Conservation (phyloP, 1,140 invertebrate genomes). For the Drosophila subpulchrella region DNA sequence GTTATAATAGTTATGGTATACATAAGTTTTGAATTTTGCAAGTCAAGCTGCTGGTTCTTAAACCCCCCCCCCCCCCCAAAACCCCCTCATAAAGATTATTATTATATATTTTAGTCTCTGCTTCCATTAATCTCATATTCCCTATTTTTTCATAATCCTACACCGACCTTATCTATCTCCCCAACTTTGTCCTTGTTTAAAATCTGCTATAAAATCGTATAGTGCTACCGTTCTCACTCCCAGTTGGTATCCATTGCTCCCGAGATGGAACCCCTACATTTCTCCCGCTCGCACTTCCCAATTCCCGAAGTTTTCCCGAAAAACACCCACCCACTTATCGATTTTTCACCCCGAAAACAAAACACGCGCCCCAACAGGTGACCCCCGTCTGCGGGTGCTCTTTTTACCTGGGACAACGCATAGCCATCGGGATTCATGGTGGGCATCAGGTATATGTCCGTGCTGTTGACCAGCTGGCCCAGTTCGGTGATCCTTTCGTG, state of each 20-base stretch:
- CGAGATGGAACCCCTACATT: background rate
- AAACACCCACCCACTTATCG: slow-evolving; percentile 38
- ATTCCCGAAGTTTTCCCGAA: background rate
- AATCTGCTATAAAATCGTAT: too few species aligned
- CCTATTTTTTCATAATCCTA: too few species aligned
- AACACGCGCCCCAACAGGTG: slow-evolving; percentile 57
- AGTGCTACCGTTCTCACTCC: background rate
- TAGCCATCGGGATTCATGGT: slow-evolving; percentile 97
- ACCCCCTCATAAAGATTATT: too few species aligned
- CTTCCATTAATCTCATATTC: too few species aligned
- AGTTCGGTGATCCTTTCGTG: slow-evolving; percentile 89
- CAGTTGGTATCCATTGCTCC: background rate
- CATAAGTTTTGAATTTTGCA: too few species aligned
- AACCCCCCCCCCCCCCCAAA: too few species aligned
- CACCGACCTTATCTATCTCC: too few species aligned
- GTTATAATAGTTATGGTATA: too few species aligned
- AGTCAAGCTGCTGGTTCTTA: too few species aligned
- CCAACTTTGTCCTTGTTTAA: too few species aligned
- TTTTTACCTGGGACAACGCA: slow-evolving; percentile 89
- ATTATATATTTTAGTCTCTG: too few species aligned
- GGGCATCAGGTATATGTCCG: slow-evolving; percentile 96
- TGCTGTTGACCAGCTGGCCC: slow-evolving; percentile 90
- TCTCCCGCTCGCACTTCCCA: background rate
- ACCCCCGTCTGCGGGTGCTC: slow-evolving; percentile 49
- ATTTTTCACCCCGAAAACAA: slow-evolving; percentile 52